Evolutionary conservation across 2,797 vertebrate species (phyloP).

Genomic region (Peromyscus attwateri): DNA sequence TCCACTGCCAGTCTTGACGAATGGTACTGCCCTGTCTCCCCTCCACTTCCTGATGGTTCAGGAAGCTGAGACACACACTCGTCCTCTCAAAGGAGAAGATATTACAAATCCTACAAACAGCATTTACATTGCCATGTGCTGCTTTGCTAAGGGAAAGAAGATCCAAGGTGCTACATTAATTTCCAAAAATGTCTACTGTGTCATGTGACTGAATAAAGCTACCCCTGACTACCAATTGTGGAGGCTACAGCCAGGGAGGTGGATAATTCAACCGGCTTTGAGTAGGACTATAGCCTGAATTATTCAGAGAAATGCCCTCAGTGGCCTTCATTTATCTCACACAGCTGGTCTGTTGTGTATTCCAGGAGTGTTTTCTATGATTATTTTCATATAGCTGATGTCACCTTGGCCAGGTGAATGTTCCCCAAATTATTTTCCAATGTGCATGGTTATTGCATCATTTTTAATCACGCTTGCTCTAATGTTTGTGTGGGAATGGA

Average conservation of each 20-base stretch:
- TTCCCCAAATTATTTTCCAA: conserved; percentile 50
- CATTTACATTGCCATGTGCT: neutral
- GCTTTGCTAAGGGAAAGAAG: neutral
- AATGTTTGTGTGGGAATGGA: neutral
- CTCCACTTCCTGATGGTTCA: neutral
- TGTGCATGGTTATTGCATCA: neutral
- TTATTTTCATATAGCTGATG: conserved; percentile 59
- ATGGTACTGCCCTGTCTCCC: neutral
- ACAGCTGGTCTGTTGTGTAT: neutral
- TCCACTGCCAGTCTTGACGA: too few species aligned
- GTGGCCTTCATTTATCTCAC: conserved; percentile 34
- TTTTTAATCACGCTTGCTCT: conserved; percentile 34
- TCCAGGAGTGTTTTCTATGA: conserved; percentile 52
- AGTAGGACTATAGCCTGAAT: conserved; percentile 6
- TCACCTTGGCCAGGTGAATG: conserved; percentile 66
- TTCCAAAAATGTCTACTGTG: neutral
- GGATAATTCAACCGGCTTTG: conserved; percentile 3
- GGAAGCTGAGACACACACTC: neutral
- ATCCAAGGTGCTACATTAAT: neutral
- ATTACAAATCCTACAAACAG: neutral
- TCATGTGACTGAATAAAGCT: conserved; percentile 33
- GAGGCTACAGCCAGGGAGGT: neutral
- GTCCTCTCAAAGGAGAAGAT: neutral
- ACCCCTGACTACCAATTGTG: neutral
- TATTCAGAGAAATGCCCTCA: conserved; percentile 37